These are phyloP conservation scores for Daptonema setosum DNA, from an alignment of 2,888 invertebrate species.

Conservation along the genomic window DNA sequence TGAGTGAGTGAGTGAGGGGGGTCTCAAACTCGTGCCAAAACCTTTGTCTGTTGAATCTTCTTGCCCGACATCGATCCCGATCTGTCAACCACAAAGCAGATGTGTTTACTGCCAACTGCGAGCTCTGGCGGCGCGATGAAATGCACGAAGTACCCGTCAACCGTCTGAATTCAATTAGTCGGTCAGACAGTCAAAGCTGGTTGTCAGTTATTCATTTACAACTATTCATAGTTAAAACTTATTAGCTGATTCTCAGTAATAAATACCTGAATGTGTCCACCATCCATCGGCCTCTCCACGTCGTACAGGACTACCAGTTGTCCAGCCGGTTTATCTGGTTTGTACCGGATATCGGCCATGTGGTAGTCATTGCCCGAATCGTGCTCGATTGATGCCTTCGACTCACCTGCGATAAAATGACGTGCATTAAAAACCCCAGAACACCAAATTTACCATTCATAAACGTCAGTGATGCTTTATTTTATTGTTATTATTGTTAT, in stretches of 20 bases:
- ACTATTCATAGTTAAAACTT: no score
- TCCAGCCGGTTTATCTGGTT: slow-evolving; percentile 32
- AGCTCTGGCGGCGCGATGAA: slow-evolving; percentile 46
- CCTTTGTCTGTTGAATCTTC: slow-evolving; percentile 42
- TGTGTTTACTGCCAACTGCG: slow-evolving; percentile 42
- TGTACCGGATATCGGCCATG: slow-evolving; percentile 25
- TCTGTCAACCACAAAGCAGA: slow-evolving; percentile 51
- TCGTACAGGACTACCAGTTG: slow-evolving; percentile 51
- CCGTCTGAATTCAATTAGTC: slow-evolving; percentile 6
- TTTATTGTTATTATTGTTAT: no score
- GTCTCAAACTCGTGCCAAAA: no score
- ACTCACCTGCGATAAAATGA: neutral
- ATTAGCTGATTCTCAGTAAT: no score
- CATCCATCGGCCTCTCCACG: slow-evolving; percentile 39
- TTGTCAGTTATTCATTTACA: no score
- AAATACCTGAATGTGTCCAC: slow-evolving; percentile 32
- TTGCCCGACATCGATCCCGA: slow-evolving; percentile 51
- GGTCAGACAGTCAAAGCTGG: no score
- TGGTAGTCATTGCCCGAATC: neutral
- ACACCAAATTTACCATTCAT: no score
- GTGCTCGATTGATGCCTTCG: neutral
- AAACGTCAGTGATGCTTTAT: no score
- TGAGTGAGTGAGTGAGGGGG: no score
- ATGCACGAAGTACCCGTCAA: slow-evolving; percentile 48
- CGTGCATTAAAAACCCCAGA: neutral